Base-by-base conservation (phyloP, 2,113 vertebrate species). In the Bujurquina vittata region DNA sequence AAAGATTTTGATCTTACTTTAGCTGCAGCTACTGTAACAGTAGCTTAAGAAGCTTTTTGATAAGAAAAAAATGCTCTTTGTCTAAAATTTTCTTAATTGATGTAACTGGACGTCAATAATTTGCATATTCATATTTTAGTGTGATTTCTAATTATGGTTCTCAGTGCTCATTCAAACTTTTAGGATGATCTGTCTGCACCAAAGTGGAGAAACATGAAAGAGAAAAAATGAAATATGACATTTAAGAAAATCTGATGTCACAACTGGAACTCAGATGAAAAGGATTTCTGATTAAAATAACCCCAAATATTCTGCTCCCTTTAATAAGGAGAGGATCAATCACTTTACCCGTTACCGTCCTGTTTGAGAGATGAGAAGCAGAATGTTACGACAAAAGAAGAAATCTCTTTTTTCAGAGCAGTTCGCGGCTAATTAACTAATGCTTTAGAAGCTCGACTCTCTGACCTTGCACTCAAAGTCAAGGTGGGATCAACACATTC, bases 381-480 rank as follows among this genome's bases (percentile, higher is more conserved):
- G 46, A 46, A 29, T 31, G 3, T 12, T 33, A 37, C 7, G 35
- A 49, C 4, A 55, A 29, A 59, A 83, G 61, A 12, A 67, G 23
- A 52, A 61, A 67, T 67, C 15, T 4, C 14, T 7, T 76, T 69
- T 63, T 74, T 3, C 59, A 55, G 62, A 7, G 9, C 58, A 83
- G 26, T 72, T n/a, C 8, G 52, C 55, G 29, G 31, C 61, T 80
- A 84, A 88, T 89, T 75, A 85, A 59, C 74, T 58, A 67, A 79
- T 57, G 80, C 62, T 77, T 61, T 8, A 22, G 60, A 56, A 67
- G 37, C 46, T 67, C 57, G 62, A 80, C 65, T 76, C 37, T 52
- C 14, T 81, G 81, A 83, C 57, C 49, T 77, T 12, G 12, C 55
- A 62, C 46, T 43, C 17, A 29, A 49, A 40, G 22, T 7, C 29